phyloP scores from a whole-genome alignment of 1,140 invertebrate species.

The Pogonomyrmex californicus region DNA sequence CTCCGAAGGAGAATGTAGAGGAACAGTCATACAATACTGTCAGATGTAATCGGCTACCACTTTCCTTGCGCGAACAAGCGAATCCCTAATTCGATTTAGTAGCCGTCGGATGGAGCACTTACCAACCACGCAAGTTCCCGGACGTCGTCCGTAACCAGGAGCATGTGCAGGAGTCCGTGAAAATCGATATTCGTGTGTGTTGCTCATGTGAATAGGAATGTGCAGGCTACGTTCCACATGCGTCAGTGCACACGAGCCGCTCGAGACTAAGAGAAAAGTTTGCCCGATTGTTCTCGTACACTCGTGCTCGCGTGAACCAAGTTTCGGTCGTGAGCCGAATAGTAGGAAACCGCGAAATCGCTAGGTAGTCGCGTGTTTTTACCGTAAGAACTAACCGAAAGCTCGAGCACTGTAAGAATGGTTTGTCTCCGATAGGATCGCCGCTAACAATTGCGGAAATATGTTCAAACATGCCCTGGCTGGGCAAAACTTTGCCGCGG shows the following conservation, averaged over 20 bases:
- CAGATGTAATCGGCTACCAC: neutral
- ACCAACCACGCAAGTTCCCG: slow-evolving; percentile 44
- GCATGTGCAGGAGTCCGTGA: slow-evolving; percentile 38
- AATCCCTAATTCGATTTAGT: slow-evolving; percentile 66
- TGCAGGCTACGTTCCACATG: neutral
- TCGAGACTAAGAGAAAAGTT: slow-evolving; percentile 65
- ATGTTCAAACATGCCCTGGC: neutral
- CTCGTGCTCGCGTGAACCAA: slow-evolving; percentile 2
- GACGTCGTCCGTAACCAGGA: neutral
- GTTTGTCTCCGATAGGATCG: slow-evolving; percentile 24
- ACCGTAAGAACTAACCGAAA: slow-evolving; percentile 1
- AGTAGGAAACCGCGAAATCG: slow-evolving; percentile 43
- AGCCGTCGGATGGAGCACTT: slow-evolving; percentile 53
- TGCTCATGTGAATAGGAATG: neutral
- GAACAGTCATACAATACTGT: slow-evolving; percentile 12
- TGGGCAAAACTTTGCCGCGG: slow-evolving; percentile 12
- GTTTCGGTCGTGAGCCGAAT: slow-evolving; percentile 11
- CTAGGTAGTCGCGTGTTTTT: slow-evolving; percentile 6
- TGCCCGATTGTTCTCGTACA: neutral
- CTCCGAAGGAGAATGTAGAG: neutral
- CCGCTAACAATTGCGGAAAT: neutral
- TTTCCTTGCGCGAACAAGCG: slow-evolving; percentile 22
- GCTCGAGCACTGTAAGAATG: neutral
- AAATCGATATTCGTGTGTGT: slow-evolving; percentile 61
- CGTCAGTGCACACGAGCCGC: neutral